A percentile compares a stretch with the other conserved stretches of the same genome.
phyloP scores from a whole-genome alignment of 2,797 vertebrate species.

The Bovichtus diacanthus region DNA sequence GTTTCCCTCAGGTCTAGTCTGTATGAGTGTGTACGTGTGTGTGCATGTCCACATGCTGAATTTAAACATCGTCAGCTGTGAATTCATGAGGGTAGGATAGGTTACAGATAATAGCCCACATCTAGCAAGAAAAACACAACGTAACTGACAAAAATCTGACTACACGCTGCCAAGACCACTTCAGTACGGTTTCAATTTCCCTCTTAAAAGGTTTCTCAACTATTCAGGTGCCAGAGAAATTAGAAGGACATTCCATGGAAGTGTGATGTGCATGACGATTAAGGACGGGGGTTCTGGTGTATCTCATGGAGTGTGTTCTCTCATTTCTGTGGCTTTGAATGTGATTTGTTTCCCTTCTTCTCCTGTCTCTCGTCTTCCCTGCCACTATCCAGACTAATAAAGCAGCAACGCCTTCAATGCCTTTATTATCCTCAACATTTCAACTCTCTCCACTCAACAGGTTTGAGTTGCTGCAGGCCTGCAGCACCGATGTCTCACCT shows the following conservation, averaged over 20 bases:
- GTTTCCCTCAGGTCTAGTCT: constrained; percentile 8
- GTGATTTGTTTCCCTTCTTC: constrained; percentile 22
- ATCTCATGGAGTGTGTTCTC: constrained; percentile 30
- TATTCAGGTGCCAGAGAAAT: constrained; percentile 43
- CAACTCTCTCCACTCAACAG: constrained; percentile 1
- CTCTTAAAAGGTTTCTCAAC: constrained; percentile 45
- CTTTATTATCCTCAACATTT: constrained; percentile 20
- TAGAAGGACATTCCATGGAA: constrained; percentile 33
- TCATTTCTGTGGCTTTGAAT: constrained; percentile 39
- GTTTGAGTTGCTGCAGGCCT: constrained; percentile 34
- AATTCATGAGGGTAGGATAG: constrained; percentile 40
- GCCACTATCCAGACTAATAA: constrained; percentile 23
- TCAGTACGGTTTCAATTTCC: constrained; percentile 40
- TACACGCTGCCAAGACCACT: constrained; percentile 45
- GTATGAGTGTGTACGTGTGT: background rate
- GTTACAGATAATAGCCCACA: constrained; percentile 59
- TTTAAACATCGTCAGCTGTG: constrained; percentile 49
- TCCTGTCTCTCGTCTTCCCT: constrained; percentile 6
- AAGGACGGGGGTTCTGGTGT: constrained; percentile 31
- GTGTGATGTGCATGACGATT: background rate
- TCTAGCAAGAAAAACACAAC: constrained; percentile 50
- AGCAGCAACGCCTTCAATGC: constrained; percentile 10
- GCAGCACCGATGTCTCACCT: constrained; percentile 31
- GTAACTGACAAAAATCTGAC: constrained; percentile 34
- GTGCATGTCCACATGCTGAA: constrained; percentile 32